A percentile compares a stretch with the other conserved stretches of the same genome.
These are phyloP conservation scores for Cyrtodaria siliqua DNA, from an alignment of 2,888 invertebrate genomes.

Conservation along the genomic window DNA sequence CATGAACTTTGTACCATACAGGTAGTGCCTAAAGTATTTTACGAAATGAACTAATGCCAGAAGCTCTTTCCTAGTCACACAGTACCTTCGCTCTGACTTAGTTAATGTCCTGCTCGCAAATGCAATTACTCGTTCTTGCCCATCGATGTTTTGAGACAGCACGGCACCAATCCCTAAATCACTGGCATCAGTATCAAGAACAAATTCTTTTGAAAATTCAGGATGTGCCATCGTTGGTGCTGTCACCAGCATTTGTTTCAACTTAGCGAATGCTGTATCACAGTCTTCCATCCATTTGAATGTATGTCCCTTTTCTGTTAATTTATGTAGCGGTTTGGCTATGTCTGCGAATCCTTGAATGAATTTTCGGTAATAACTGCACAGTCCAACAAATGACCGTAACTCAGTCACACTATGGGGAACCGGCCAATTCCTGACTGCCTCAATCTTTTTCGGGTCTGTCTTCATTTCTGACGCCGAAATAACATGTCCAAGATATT, in stretches of 20 bases:
- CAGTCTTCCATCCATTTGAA: slow-evolving; percentile 25
- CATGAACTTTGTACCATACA: slow-evolving; percentile 9
- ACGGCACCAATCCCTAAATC: slow-evolving; percentile 35
- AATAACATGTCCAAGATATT: slow-evolving; percentile 35
- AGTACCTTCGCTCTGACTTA: slow-evolving; percentile 26
- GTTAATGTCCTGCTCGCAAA: slow-evolving; percentile 42
- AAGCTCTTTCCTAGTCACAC: slow-evolving; percentile 37
- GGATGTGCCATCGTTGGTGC: slow-evolving; percentile 32
- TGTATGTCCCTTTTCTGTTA: slow-evolving; percentile 25
- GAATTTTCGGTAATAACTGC: slow-evolving; percentile 36
- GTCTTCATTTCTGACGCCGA: slow-evolving; percentile 18
- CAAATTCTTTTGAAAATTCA: slow-evolving; percentile 18
- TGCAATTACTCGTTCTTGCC: slow-evolving; percentile 24
- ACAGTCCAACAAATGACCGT: slow-evolving; percentile 37
- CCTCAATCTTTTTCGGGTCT: slow-evolving; percentile 26
- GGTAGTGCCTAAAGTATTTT: slow-evolving; percentile 28
- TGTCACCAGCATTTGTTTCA: slow-evolving; percentile 10
- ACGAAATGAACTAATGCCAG: slow-evolving; percentile 31
- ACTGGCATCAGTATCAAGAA: slow-evolving; percentile 50
- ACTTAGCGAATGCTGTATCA: slow-evolving; percentile 12
- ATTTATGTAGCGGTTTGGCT: slow-evolving; percentile 30
- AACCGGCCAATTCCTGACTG: slow-evolving; percentile 17
- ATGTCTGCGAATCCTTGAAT: slow-evolving; percentile 21
- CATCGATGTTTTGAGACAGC: slow-evolving; percentile 27
- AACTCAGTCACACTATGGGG: slow-evolving; percentile 26